A percentile compares a stretch with the other conserved stretches of the same genome.
Evolutionary conservation across 2,797 vertebrate species (phyloP).

Genomic region (Mycteria americana): DNA sequence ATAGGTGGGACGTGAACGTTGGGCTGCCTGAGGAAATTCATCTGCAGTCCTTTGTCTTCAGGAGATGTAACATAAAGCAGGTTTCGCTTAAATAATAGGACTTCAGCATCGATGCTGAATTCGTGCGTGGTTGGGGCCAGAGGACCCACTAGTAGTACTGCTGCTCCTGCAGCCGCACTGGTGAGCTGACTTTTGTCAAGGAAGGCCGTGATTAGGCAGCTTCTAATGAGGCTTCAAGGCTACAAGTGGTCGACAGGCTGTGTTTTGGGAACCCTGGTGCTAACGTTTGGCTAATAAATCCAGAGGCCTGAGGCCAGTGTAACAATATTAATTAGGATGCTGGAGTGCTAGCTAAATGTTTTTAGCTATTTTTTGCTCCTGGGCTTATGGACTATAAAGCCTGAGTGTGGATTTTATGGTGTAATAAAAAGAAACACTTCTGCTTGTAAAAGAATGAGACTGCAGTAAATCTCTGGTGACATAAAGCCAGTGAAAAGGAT

Average conservation of each 20-base stretch:
- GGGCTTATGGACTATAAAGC: not conserved
- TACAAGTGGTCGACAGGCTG: not conserved
- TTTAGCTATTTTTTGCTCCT: not conserved
- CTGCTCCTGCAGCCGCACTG: not conserved
- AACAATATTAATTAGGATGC: not conserved
- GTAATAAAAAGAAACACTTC: not conserved
- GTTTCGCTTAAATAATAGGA: not conserved
- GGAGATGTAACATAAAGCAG: not conserved
- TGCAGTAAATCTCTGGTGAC: not conserved
- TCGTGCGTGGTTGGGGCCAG: not conserved
- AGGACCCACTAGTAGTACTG: rapidly evolving
- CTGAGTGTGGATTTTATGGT: constrained; percentile 26
- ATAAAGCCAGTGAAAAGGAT: not conserved
- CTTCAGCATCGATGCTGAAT: not conserved
- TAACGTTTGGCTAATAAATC: not conserved
- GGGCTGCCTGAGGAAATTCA: not conserved
- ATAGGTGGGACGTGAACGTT: rapidly evolving
- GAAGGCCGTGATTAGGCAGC: not conserved
- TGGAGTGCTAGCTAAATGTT: not conserved
- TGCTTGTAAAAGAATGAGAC: not conserved
- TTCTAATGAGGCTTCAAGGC: not conserved
- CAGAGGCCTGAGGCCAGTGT: not conserved
- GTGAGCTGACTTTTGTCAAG: not conserved
- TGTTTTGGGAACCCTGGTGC: not conserved
- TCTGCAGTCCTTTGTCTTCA: not conserved